Evolutionary conservation across 2,113 vertebrate species (phyloP).

Genomic region (Australoheros scitulus): DNA sequence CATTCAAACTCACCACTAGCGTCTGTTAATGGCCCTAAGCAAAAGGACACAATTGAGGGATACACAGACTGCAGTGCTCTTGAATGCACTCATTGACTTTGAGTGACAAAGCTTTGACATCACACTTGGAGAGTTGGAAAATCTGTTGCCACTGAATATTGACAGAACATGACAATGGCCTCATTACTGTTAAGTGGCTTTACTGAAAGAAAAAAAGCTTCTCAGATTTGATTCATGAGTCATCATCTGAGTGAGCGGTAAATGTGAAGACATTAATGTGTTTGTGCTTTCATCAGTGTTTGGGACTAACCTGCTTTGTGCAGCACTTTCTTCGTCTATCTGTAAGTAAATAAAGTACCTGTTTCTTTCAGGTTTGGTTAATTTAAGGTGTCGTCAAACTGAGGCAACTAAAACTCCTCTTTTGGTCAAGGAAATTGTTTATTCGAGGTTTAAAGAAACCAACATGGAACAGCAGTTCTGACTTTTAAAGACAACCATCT

Average conservation of each 20-base stretch:
- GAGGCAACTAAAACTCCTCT: too few species aligned
- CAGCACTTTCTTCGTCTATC: background rate
- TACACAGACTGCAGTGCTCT: background rate
- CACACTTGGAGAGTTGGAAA: background rate
- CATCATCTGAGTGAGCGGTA: background rate
- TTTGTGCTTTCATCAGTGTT: background rate
- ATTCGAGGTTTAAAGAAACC: too few species aligned
- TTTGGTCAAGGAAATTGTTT: too few species aligned
- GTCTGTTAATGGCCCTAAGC: conserved; percentile 1
- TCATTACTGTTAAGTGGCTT: background rate
- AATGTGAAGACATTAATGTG: background rate
- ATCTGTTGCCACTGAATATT: background rate
- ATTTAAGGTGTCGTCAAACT: too few species aligned
- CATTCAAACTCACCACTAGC: background rate
- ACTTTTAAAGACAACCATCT: too few species aligned
- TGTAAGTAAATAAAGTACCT: background rate
- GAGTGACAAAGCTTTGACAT: background rate
- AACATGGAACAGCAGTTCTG: too few species aligned
- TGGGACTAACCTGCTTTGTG: background rate
- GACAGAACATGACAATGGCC: background rate
- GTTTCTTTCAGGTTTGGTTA: background rate
- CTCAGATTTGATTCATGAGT: background rate
- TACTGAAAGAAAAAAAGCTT: background rate
- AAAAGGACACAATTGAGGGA: conserved; percentile 1
- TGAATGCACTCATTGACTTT: background rate